phyloP scores from a whole-genome alignment of 2,888 invertebrate genomes.

The Pegoplata infirma region DNA sequence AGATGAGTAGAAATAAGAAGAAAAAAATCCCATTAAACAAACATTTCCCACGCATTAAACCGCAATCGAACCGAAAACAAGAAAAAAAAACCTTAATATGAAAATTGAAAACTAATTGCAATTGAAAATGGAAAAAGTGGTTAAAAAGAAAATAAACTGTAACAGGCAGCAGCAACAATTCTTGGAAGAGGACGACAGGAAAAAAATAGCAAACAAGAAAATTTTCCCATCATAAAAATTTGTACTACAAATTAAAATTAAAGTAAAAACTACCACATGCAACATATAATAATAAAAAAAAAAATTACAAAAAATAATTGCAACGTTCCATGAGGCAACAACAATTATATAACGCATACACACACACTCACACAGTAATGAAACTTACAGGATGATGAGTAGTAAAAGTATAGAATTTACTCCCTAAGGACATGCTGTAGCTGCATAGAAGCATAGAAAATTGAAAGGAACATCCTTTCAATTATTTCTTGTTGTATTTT shows the following conservation, averaged over 20 bases:
- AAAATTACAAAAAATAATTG: slow-evolving; percentile 50
- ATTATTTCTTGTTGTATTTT: slow-evolving; percentile 2
- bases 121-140: slow-evolving; percentile 33
- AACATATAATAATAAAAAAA: slow-evolving; percentile 6
- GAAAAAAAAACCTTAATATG: not conserved
- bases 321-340: slow-evolving; percentile 44
- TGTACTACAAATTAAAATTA: slow-evolving; percentile 59
- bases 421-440: slow-evolving; percentile 55
- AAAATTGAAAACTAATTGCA: slow-evolving; percentile 39
- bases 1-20: slow-evolving; percentile 21
- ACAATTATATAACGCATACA: slow-evolving; percentile 48
- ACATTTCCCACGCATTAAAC: slow-evolving; percentile 60
- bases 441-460: slow-evolving; percentile 36
- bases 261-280: slow-evolving; percentile 45
- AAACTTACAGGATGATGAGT: slow-evolving; percentile 37
- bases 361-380: slow-evolving; percentile 34
- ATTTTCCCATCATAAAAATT: slow-evolving; percentile 45
- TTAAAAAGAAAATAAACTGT: not conserved
- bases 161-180: too few relatives aligned
- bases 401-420: slow-evolving; percentile 43
- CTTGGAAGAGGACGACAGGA: too few relatives aligned
- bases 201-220: too few relatives aligned
- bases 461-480: slow-evolving; percentile 12
- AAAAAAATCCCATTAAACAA: slow-evolving; percentile 49
- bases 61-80: slow-evolving; percentile 36